Conservation (phyloP, 1,140 invertebrate genomes). For the Araneus ventricosus region DNA sequence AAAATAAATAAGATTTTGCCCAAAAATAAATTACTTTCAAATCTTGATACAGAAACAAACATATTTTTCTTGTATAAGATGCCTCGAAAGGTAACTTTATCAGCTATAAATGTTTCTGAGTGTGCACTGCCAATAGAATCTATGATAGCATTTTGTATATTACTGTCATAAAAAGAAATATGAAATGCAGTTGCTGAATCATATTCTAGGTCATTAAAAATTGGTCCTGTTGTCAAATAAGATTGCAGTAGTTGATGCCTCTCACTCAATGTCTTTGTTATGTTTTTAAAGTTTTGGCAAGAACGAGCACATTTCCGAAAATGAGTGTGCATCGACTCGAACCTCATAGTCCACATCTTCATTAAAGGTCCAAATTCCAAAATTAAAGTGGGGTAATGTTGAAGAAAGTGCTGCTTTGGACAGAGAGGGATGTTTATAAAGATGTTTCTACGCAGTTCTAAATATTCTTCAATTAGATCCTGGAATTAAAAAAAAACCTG, state of each 20-base stretch:
- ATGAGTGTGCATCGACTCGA: conserved; percentile 7
- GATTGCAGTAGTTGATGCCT: conserved; percentile 18
- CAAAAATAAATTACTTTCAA: background rate
- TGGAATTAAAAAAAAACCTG: background rate
- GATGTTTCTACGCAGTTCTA: background rate
- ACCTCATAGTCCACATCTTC: conserved; percentile 31
- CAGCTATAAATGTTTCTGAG: background rate
- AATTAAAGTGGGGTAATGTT: background rate
- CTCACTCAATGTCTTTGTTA: conserved; percentile 35
- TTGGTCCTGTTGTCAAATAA: background rate
- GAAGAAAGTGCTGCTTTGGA: no score
- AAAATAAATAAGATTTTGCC: no score
- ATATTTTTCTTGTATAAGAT: conserved; percentile 7
- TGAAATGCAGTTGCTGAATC: no score
- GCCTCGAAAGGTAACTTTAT: conserved; percentile 19
- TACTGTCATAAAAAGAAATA: background rate
- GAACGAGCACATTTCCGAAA: background rate
- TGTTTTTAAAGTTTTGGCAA: background rate
- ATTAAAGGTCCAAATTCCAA: conserved; percentile 38
- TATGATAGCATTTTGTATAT: background rate
- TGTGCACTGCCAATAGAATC: background rate
- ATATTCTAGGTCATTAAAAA: background rate
- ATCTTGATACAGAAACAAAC: no score
- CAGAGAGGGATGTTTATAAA: background rate
- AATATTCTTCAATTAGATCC: background rate